Evolutionary conservation across 1,140 invertebrate genomes (phyloP).

Genomic region (Heliconius himera): DNA sequence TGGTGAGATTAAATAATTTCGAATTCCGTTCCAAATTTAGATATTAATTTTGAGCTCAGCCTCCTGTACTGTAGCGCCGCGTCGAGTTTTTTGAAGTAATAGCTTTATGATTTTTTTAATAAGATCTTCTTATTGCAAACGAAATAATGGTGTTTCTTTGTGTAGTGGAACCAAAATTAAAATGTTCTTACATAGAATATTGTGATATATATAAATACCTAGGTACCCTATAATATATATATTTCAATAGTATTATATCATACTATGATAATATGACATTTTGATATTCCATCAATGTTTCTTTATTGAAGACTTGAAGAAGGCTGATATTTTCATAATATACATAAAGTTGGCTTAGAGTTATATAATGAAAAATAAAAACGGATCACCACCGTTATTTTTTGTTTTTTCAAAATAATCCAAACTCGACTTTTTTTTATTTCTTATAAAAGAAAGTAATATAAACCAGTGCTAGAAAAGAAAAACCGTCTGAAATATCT

Average conservation of each 20-base stretch:
- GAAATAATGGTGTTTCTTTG: slow-evolving; percentile 60
- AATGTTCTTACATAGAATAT: not conserved
- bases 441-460: no score
- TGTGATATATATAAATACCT: not conserved
- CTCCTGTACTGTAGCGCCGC: slow-evolving; percentile 48
- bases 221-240: no score
- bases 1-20: slow-evolving; percentile 27
- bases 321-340: not conserved
- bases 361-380: no score
- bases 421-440: no score
- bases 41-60: slow-evolving; percentile 55
- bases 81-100: slow-evolving; percentile 61
- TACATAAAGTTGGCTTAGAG: not conserved
- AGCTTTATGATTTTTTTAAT: slow-evolving; percentile 65
- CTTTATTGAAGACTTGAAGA: no score
- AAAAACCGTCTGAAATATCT: no score
- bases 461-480: no score
- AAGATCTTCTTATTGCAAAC: slow-evolving; percentile 44
- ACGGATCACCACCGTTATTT: no score
- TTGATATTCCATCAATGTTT: not conserved
- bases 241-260: no score
- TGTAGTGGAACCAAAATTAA: slow-evolving; percentile 49
- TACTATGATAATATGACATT: not conserved
- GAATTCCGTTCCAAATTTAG: slow-evolving; percentile 29
- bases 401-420: no score